These are phyloP conservation scores for Sus scrofa DNA, from an alignment of 2,113 vertebrate species.

Conservation along the genomic window DNA sequence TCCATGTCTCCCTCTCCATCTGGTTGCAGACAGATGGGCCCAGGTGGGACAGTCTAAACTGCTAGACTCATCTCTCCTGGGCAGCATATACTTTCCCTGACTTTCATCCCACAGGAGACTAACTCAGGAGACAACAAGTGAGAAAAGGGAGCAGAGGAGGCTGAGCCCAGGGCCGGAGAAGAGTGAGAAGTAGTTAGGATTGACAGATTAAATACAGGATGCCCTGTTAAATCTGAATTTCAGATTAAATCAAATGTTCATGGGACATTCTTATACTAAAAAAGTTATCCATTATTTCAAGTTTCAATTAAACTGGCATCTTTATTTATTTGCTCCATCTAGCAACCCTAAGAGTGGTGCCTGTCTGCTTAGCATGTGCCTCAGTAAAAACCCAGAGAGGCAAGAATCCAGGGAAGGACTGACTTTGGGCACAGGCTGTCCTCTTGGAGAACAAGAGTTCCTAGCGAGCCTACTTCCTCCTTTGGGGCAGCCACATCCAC, in stretches of 20 bases:
- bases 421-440: neutral
- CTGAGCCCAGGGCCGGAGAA: neutral
- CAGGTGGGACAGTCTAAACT: neutral
- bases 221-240: neutral
- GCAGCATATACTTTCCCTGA: neutral
- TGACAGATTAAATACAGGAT: neutral
- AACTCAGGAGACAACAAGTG: neutral
- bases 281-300: neutral
- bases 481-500: neutral
- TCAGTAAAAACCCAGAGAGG: neutral
- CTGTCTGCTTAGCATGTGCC: neutral
- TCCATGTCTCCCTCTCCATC: neutral
- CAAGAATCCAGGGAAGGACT: neutral
- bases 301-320: neutral
- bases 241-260: neutral
- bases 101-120: neutral
- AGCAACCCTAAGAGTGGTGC: neutral
- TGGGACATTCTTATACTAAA: neutral
- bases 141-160: neutral
- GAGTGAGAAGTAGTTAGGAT: neutral
- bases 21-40: neutral
- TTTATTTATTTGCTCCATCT: neutral
- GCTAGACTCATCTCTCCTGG: neutral
- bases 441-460: neutral
- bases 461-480: neutral